Percentiles rank a stretch among this genome's conserved stretches.
Evolutionary conservation across 2,888 invertebrate genomes (phyloP).

Genomic region (Acrobasis consociella): DNA sequence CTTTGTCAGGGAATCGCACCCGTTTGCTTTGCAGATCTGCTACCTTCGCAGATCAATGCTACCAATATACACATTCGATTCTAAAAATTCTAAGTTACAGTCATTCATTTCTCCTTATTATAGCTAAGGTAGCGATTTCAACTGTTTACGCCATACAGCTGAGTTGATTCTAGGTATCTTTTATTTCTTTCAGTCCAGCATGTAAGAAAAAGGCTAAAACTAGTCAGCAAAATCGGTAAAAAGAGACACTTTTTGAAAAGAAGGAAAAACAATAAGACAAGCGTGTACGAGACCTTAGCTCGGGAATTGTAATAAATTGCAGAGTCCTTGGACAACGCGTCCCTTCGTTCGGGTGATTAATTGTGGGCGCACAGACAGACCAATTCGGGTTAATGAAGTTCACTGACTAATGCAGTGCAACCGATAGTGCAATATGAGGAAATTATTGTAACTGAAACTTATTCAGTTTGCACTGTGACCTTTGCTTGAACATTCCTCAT

Average conservation of each 20-base stretch:
- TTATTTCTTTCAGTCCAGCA: too few relatives aligned
- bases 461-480: background rate
- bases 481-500: too few relatives aligned
- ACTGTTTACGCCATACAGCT: too few relatives aligned
- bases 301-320: conserved; percentile 69
- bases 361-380: conserved; percentile 61
- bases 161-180: too few relatives aligned
- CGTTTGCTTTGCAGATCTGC: background rate
- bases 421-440: conserved; percentile 27
- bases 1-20: conserved; percentile 51
- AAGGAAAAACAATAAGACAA: background rate
- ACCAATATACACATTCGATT: too few relatives aligned
- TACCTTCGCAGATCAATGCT: too few relatives aligned
- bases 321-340: conserved; percentile 58
- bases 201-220: too few relatives aligned
- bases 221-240: background rate
- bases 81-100: too few relatives aligned
- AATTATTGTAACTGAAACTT: background rate
- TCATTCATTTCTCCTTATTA: too few relatives aligned
- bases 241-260: too few relatives aligned
- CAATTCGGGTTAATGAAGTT: conserved; percentile 70
- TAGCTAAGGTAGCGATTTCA: too few relatives aligned
- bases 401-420: conserved; percentile 57
- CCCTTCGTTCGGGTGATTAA: conserved; percentile 57
- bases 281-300: conserved; percentile 46